Evolutionary conservation across 2,113 vertebrate species (phyloP).

Genomic region (Pollimyrus isidori): DNA sequence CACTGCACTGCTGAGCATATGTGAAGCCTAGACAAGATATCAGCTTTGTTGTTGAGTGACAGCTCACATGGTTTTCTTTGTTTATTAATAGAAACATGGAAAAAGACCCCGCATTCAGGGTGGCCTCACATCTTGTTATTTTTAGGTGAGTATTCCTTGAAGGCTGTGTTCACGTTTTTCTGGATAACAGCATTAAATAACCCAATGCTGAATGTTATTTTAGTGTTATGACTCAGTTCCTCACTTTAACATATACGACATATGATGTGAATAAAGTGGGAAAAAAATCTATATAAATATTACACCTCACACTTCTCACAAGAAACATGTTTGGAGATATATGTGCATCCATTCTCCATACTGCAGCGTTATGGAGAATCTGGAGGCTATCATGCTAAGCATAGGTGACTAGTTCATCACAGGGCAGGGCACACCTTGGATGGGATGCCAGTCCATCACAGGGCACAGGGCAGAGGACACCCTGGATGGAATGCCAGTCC

Average conservation of each 20-base stretch:
- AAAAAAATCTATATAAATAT: background rate
- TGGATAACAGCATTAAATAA: background rate
- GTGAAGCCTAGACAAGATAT: constrained; percentile 18
- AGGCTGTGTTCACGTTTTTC: background rate
- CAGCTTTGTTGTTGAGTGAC: constrained; percentile 17
- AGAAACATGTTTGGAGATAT: background rate
- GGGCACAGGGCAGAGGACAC: background rate
- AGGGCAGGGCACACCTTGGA: background rate
- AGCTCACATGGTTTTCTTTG: background rate
- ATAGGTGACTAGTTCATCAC: background rate
- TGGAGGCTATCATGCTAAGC: background rate
- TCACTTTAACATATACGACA: background rate
- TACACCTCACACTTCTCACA: background rate
- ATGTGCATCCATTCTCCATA: background rate
- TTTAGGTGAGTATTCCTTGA: background rate
- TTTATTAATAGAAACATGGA: constrained; percentile 12
- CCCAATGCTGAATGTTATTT: constrained; percentile 1
- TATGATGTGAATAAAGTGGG: background rate
- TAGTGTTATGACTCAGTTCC: background rate
- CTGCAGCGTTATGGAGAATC: background rate
- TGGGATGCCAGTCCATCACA: background rate
- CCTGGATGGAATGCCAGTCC: background rate
- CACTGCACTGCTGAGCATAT: constrained; percentile 11
- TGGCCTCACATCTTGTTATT: background rate
- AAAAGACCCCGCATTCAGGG: background rate